phyloP scores from a whole-genome alignment of 2,113 vertebrate genomes.

The Tachysurus fulvidraco region DNA sequence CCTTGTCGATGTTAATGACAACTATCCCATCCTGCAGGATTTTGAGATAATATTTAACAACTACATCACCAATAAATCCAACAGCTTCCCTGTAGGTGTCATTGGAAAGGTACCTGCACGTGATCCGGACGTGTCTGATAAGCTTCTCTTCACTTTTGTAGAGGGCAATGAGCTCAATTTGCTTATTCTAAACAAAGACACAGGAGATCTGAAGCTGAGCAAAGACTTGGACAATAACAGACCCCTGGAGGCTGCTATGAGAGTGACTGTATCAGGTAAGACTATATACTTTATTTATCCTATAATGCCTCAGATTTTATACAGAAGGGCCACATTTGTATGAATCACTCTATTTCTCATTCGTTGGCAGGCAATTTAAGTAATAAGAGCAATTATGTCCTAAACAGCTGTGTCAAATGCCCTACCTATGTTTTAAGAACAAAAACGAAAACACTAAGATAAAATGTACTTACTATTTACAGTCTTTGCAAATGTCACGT shows the following conservation, averaged over 20 bases:
- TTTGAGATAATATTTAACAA: constrained; percentile 92
- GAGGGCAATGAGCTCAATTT: constrained; percentile 84
- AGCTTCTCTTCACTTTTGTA: constrained; percentile 81
- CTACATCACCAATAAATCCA: constrained; percentile 85
- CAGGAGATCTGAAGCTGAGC: constrained; percentile 84
- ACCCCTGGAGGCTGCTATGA: constrained; percentile 84
- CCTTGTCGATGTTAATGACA: constrained; percentile 84
- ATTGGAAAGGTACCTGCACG: constrained; percentile 85
- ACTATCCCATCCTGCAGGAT: constrained; percentile 78
- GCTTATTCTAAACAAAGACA: constrained; percentile 78
- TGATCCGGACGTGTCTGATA: constrained; percentile 84
- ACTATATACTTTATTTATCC: not conserved
- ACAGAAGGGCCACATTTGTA: not conserved
- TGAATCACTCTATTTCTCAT: not conserved
- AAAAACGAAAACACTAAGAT: not conserved
- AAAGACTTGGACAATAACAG: constrained; percentile 84
- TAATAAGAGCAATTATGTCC: not conserved
- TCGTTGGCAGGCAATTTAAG: not conserved
- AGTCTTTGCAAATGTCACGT: too few species aligned
- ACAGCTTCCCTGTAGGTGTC: constrained; percentile 82
- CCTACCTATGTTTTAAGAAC: not conserved
- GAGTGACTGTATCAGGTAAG: constrained; percentile 87
- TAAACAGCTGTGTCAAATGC: not conserved
- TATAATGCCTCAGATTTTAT: not conserved
- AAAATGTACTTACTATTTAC: not conserved